Percentiles rank a stretch among this genome's conserved stretches.
Conservation (phyloP, 2,797 vertebrate species). For the Lateolabrax maculatus region DNA sequence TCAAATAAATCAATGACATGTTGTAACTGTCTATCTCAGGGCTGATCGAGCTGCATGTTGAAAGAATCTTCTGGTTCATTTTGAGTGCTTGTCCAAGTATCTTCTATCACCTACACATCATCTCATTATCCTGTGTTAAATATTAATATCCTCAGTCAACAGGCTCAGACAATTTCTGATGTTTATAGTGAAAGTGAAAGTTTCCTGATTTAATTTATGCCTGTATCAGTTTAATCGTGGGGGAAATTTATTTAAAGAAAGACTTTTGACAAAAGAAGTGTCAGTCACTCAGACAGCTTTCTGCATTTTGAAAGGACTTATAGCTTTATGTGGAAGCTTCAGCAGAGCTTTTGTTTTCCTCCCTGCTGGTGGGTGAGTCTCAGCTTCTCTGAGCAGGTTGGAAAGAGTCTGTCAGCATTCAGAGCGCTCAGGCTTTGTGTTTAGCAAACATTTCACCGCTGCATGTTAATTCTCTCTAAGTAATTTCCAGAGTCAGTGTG, state of each 20-base stretch:
- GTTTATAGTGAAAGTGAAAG: background rate
- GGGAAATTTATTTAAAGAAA: background rate
- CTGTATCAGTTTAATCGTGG: background rate
- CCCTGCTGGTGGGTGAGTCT: background rate
- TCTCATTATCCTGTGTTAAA: background rate
- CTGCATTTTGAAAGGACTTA: background rate
- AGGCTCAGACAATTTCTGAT: background rate
- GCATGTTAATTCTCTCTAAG: background rate
- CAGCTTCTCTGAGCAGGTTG: background rate
- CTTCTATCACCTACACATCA: background rate
- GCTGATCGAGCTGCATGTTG: background rate
- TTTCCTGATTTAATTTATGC: background rate
- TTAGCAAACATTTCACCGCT: background rate
- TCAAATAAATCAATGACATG: background rate
- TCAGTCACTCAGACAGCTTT: background rate
- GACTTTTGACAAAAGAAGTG: background rate
- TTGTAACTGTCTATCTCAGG: too few species aligned
- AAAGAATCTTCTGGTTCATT: background rate
- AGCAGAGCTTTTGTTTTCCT: background rate
- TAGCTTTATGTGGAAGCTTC: background rate
- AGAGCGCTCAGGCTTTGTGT: background rate
- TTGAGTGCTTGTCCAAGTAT: background rate
- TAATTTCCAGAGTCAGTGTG: background rate
- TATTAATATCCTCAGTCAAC: background rate
- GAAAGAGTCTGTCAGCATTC: background rate